These are phyloP conservation scores for Alfaro cultratus DNA, from an alignment of 2,797 vertebrate species.

Conservation along the genomic window DNA sequence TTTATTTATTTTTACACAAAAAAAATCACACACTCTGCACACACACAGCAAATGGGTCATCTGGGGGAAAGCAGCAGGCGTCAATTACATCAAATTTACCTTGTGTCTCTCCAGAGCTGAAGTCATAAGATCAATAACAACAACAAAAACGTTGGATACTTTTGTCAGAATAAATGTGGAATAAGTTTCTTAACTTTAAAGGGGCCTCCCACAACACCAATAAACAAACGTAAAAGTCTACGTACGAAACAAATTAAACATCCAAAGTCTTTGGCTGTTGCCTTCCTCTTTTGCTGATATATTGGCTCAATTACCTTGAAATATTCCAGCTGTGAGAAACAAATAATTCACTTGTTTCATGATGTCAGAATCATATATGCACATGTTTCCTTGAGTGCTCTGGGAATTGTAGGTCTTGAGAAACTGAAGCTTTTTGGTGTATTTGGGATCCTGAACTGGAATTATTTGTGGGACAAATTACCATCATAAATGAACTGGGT, in stretches of 20 bases:
- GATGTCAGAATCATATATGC: conserved; percentile 50
- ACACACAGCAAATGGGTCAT: conserved; percentile 42
- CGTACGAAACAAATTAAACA: conserved; percentile 14
- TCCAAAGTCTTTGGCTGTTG: conserved; percentile 2
- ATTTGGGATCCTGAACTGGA: conserved; percentile 1
- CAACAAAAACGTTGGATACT: conserved; percentile 7
- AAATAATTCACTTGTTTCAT: conserved; percentile 46
- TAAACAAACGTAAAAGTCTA: conserved; percentile 24
- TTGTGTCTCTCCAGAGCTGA: conserved; percentile 58
- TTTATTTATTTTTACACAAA: conserved; percentile 2
- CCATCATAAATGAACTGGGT: conserved; percentile 21
- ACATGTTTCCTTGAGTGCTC: conserved; percentile 42
- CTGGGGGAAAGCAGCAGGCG: conserved; percentile 59
- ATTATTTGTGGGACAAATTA: conserved; percentile 27
- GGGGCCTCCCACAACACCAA: conserved; percentile 10
- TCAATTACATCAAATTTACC: conserved; percentile 66
- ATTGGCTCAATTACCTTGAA: conserved; percentile 51
- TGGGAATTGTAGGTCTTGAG: conserved; percentile 48
- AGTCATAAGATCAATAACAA: conserved; percentile 47
- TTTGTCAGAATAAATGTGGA: conserved; percentile 26
- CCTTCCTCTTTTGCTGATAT: conserved; percentile 28
- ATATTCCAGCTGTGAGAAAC: conserved; percentile 40
- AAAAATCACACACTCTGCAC: conserved; percentile 5
- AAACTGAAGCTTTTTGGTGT: conserved; percentile 18
- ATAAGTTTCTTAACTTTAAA: conserved; percentile 44